Evolutionary conservation across 2,797 vertebrate genomes (phyloP), one percentile per base, ranked within the genome.

Genomic region (Spinus pinus): DNA sequence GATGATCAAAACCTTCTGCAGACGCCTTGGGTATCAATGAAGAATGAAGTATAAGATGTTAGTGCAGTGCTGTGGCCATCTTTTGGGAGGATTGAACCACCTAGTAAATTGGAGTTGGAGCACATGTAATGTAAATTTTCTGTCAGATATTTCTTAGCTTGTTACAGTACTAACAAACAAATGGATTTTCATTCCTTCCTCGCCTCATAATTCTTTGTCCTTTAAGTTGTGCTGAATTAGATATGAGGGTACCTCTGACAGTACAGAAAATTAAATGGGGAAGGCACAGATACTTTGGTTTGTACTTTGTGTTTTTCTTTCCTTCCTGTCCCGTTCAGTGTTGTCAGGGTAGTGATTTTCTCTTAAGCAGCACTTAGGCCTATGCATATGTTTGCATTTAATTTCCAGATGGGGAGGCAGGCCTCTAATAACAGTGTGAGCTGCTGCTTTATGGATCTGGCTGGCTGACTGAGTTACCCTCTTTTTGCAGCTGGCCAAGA

Each of bases 371-470:
- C 56, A 53, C 51, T 85, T 77, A 64, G 71, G 46, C 64, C 22
- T 35, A n/a, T 85, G 88, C 91, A 73, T 81, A 77, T 94, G 93
- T 88, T 96, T 94, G 90, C 57, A 86, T 94, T 96, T 94, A 93
- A 77, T 92, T 92, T 96, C 93, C 93, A 96, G 93, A 96, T 86
- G 86, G 80, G 30, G 62, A 94, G 39, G 87, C 77, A 79, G 51
- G 46, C 64, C 84, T 91, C 77, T 84, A 93, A 86, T 67, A 96
- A 81, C 93, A 93, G 77, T 39, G 37, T 70, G 70, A 94, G 82
- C 62, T 73, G n/a, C 62, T 75, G 90, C 81, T 95, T 94, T 95
- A 50, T 54, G 80, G 80, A 53, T 72, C 80, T 81, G 73, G 53
- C 71, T 87, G 88, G n/a, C 84, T 93, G 77, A 39, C 53, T 70